Percentiles rank a stretch among this genome's conserved stretches.
These are phyloP conservation scores for Mustela nigripes DNA, from an alignment of 2,113 vertebrate genomes.

Conservation along the genomic window DNA sequence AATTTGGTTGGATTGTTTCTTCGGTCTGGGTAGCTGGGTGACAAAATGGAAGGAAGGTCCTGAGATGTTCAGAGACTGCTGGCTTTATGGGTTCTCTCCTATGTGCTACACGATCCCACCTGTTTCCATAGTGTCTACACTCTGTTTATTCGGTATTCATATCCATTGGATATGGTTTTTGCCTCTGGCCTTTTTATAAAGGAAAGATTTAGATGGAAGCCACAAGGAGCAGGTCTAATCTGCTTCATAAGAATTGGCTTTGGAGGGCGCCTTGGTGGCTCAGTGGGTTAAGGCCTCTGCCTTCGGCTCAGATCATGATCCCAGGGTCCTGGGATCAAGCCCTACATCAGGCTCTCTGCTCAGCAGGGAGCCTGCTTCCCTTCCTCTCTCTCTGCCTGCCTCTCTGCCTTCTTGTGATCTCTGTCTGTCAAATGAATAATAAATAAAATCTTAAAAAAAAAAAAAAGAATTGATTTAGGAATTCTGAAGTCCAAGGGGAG, in stretches of 20 bases:
- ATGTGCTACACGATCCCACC: accelerated
- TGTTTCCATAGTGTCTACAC: background rate
- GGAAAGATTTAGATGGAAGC: constrained; percentile 38
- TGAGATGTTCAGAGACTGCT: background rate
- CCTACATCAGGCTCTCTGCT: too few species aligned
- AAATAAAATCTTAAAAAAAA: too few species aligned
- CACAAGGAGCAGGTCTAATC: background rate
- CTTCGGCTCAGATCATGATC: too few species aligned
- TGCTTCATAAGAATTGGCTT: constrained; percentile 15
- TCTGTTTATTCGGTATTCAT: background rate
- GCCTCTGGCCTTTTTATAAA: constrained; percentile 9
- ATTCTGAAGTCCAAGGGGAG: background rate
- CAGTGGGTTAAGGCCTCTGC: too few species aligned
- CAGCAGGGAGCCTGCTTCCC: too few species aligned
- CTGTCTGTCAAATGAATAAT: too few species aligned
- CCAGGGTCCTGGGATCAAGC: too few species aligned
- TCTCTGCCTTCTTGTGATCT: too few species aligned
- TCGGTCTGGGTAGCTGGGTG: background rate
- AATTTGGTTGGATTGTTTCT: background rate
- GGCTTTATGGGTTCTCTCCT: background rate
- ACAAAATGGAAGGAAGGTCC: background rate
- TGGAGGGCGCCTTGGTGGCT: background rate
- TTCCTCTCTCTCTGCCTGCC: too few species aligned
- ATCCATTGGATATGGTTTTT: background rate
- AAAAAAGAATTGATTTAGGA: background rate